Evolutionary conservation across 2,113 vertebrate genomes (phyloP).

Genomic region (Muscicapa adusta): DNA sequence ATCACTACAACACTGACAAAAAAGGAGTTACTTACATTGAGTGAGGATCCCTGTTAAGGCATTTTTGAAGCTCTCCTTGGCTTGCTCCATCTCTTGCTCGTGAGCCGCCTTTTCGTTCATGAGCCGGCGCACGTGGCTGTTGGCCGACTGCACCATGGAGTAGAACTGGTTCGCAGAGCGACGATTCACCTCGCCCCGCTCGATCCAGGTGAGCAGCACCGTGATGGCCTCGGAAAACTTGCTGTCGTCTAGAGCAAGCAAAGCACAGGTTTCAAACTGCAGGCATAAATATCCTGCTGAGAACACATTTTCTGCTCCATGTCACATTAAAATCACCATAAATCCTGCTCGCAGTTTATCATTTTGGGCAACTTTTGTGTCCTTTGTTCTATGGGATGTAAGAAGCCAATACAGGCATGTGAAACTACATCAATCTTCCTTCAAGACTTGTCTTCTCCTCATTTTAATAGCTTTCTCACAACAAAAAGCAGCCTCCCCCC

Average conservation of each 20-base stretch:
- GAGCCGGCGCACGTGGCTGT: conserved; percentile 85
- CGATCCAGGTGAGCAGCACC: conserved; percentile 85
- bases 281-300: conserved; percentile 18
- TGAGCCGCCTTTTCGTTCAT: conserved; percentile 87
- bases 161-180: conserved; percentile 88
- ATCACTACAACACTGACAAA: conserved; percentile 30
- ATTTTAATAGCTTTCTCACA: neutral
- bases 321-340: conserved; percentile 38
- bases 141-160: conserved; percentile 89
- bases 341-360: neutral
- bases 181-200: conserved; percentile 86
- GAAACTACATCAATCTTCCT: conserved; percentile 31
- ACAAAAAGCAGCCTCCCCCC: neutral
- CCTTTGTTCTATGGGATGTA: neutral
- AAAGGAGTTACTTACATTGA: conserved; percentile 83
- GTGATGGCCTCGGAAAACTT: conserved; percentile 88
- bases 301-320: conserved; percentile 20
- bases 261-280: conserved; percentile 20
- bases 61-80: conserved; percentile 86
- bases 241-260: conserved; percentile 81
- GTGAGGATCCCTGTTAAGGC: conserved; percentile 85
- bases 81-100: conserved; percentile 85
- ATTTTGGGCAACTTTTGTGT: neutral
- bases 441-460: neutral
- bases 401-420: neutral